phyloP scores from a whole-genome alignment of 2,113 vertebrate species.

The Hepsetus odoe region DNA sequence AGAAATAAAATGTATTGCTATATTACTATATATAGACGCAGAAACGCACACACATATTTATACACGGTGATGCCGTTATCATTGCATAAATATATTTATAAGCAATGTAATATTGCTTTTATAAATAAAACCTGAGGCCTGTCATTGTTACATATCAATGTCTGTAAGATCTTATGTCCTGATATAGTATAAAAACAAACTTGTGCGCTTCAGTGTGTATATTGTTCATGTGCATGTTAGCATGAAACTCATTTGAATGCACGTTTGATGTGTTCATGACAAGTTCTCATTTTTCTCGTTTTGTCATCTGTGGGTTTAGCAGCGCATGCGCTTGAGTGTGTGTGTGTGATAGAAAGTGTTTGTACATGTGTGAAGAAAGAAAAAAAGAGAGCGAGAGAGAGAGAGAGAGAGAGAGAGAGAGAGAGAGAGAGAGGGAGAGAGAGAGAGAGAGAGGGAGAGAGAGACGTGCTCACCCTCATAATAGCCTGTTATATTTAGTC shows the following conservation, averaged over 20 bases:
- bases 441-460: background rate
- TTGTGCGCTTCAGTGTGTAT: slow-evolving; percentile 38
- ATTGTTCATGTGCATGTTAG: background rate
- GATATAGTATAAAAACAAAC: background rate
- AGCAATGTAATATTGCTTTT: no score
- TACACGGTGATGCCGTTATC: no score
- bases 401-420: background rate
- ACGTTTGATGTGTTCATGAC: background rate
- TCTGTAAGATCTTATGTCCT: background rate
- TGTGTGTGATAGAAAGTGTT: background rate
- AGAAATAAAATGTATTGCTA: no score
- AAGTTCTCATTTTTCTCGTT: background rate
- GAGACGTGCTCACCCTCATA: slow-evolving; percentile 36
- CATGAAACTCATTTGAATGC: background rate
- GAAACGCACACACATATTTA: no score
- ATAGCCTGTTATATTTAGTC: slow-evolving; percentile 62
- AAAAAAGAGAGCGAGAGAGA: background rate
- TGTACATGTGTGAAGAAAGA: background rate
- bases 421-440: background rate
- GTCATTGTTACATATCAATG: no score
- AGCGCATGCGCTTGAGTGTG: slow-evolving; percentile 1
- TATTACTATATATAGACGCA: no score
- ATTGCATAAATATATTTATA: no score
- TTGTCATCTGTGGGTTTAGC: background rate
- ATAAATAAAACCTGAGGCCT: no score